These are phyloP conservation scores for Eublepharis macularius DNA, from an alignment of 2,113 vertebrate species.

Conservation along the genomic window DNA sequence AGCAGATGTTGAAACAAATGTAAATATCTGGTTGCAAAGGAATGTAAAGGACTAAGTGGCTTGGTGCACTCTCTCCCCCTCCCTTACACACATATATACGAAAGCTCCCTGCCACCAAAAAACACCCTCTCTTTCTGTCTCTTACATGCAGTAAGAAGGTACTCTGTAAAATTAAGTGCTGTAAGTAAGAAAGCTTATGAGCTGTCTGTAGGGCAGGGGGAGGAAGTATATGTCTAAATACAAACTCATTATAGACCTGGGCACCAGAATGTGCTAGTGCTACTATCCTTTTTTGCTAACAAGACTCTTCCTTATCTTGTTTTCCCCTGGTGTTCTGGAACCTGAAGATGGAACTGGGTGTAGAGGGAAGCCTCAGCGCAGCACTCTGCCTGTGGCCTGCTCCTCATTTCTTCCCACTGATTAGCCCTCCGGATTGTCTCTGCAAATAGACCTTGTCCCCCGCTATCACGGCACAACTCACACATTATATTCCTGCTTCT, in stretches of 20 bases:
- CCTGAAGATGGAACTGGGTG: no score
- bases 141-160: no score
- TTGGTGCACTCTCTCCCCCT: not conserved
- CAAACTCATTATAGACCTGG: not conserved
- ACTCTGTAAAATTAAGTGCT: not conserved
- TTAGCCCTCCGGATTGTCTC: no score
- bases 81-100: not conserved
- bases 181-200: not conserved
- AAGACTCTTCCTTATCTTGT: not conserved
- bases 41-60: not conserved
- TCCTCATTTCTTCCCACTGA: no score
- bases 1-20: not conserved
- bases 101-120: not conserved
- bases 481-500: no score
- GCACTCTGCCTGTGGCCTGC: no score
- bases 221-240: not conserved
- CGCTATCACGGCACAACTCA: no score
- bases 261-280: not conserved
- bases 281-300: not conserved
- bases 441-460: no score
- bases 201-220: no score
- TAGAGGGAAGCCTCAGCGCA: no score
- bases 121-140: no score
- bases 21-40: not conserved
- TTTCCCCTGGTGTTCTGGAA: not conserved